Evolutionary conservation across 2,888 invertebrate species (phyloP).

Genomic region (Serripes groenlandicus): DNA sequence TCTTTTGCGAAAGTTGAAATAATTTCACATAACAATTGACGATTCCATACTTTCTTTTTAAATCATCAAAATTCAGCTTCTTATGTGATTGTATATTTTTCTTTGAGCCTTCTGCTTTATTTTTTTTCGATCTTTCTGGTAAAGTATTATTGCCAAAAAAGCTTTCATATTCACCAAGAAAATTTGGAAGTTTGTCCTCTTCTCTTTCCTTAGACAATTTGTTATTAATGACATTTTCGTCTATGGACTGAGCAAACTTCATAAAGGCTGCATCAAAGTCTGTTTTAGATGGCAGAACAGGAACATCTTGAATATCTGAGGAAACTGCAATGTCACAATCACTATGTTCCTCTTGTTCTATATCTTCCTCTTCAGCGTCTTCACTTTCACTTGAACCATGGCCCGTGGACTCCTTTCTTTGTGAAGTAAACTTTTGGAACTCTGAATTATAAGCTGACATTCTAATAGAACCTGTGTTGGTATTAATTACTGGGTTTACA

Average conservation of each 20-base stretch:
- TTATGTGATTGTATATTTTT: too few relatives aligned
- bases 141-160: not conserved
- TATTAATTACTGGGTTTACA: not conserved
- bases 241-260: slow-evolving; percentile 16
- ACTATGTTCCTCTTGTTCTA: not conserved
- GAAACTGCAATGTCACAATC: not conserved
- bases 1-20: too few relatives aligned
- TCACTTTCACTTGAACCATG: not conserved
- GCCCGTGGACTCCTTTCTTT: not conserved
- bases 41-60: not conserved
- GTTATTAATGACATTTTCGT: not conserved
- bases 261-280: slow-evolving; percentile 30
- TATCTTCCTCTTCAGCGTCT: not conserved
- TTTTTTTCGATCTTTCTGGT: not conserved
- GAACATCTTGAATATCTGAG: slow-evolving; percentile 12
- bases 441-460: slow-evolving; percentile 38
- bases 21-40: slow-evolving; percentile 5
- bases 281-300: slow-evolving; percentile 8
- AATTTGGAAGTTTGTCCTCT: not conserved
- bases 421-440: slow-evolving; percentile 35
- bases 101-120: not conserved
- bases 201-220: not conserved
- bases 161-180: slow-evolving; percentile 5
- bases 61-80: too few relatives aligned
- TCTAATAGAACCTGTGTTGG: not conserved